Evolutionary conservation across 2,113 vertebrate genomes (phyloP).

Genomic region (Fulica atra): DNA sequence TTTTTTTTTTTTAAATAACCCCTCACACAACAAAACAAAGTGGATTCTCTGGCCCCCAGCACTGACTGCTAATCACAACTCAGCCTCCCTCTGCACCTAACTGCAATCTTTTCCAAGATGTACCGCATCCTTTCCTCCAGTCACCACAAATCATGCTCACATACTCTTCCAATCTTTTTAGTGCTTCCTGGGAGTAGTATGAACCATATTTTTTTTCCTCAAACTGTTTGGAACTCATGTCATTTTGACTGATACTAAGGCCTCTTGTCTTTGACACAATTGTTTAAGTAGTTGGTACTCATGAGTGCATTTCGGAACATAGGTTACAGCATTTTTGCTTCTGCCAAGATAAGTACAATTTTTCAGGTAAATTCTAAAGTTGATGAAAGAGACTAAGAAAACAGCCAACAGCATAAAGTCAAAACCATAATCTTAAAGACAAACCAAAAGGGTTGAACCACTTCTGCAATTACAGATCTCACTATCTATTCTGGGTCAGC

Average conservation of each 20-base stretch:
- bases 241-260: not conserved
- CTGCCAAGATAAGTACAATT: not conserved
- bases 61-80: not conserved
- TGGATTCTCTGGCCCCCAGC: not conserved
- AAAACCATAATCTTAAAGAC: not conserved
- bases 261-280: not conserved
- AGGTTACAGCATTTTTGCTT: not conserved
- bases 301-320: not conserved
- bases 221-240: not conserved
- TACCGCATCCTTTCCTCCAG: not conserved
- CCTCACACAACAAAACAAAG: not conserved
- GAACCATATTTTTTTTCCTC: not conserved
- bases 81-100: not conserved
- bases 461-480: not conserved
- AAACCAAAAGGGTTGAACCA: not conserved
- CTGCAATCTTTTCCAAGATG: not conserved
- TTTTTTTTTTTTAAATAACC: not conserved
- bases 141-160: not conserved
- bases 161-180: not conserved
- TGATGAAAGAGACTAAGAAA: not conserved
- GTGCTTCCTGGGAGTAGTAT: not conserved
- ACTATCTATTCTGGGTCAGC: not conserved
- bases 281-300: not conserved
- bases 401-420: not conserved
- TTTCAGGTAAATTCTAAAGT: not conserved